Conservation (phyloP, 2,113 vertebrate species). For the Choloepus hoffmanni region DNA sequence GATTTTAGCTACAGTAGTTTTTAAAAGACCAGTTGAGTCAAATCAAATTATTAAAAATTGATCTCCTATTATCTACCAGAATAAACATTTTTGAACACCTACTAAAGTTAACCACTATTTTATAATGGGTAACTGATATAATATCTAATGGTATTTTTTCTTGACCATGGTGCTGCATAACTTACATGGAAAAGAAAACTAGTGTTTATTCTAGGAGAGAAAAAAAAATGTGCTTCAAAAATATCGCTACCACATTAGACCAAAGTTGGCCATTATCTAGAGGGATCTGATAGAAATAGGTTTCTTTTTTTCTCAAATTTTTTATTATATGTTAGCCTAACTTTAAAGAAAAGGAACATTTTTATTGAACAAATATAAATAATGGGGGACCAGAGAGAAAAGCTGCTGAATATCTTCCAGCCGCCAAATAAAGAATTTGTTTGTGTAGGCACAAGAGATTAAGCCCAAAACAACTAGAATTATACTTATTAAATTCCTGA, state of each 20-base stretch:
- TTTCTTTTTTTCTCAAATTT: background rate
- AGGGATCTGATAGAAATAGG: background rate
- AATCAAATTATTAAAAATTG: background rate
- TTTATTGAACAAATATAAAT: slow-evolving; percentile 36
- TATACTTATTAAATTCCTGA: slow-evolving; percentile 61
- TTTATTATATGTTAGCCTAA: background rate
- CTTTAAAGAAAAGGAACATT: slow-evolving; percentile 47
- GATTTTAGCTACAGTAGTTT: background rate
- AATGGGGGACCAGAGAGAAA: slow-evolving; percentile 41
- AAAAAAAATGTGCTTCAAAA: slow-evolving; percentile 25
- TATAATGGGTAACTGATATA: background rate
- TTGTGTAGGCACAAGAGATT: slow-evolving; percentile 61
- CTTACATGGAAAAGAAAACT: background rate
- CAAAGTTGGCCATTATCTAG: background rate
- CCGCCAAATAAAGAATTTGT: slow-evolving; percentile 64
- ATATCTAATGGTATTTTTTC: background rate
- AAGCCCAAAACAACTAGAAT: slow-evolving; percentile 51
- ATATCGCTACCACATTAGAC: background rate
- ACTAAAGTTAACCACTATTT: background rate
- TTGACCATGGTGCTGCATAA: background rate
- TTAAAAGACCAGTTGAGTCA: slow-evolving; percentile 29
- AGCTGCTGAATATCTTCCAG: slow-evolving; percentile 56
- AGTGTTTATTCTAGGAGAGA: background rate
- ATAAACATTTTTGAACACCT: slow-evolving; percentile 25
- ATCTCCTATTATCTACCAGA: background rate